phyloP scores from a whole-genome alignment of 2,888 invertebrate species.

The Thera obeliscata region DNA sequence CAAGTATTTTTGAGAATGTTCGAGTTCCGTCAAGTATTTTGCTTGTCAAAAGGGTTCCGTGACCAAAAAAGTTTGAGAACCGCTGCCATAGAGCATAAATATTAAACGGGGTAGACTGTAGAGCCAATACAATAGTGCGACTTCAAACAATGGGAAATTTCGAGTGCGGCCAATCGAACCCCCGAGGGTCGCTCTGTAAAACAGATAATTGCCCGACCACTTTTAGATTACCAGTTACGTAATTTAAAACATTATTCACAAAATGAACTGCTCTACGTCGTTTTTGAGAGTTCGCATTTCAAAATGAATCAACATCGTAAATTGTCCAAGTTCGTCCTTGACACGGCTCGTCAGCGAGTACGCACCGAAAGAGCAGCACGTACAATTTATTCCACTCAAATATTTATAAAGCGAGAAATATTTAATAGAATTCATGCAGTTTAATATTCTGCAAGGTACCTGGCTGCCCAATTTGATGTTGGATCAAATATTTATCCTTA shows the following conservation, averaged over 20 bases:
- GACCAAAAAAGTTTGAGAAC: no score
- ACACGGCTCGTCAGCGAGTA: slow-evolving; percentile 23
- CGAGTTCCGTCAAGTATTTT: no score
- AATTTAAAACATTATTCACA: slow-evolving; percentile 36
- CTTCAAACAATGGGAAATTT: slow-evolving; percentile 39
- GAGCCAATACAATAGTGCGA: slow-evolving; percentile 41
- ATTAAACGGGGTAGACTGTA: slow-evolving; percentile 46
- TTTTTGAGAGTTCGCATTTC: slow-evolving; percentile 7
- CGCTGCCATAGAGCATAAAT: slow-evolving; percentile 48
- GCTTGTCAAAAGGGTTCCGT: no score
- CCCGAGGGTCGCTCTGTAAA: slow-evolving; percentile 47
- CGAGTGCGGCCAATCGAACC: slow-evolving; percentile 39
- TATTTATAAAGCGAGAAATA: slow-evolving; percentile 33
- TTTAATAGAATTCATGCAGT: slow-evolving; percentile 30
- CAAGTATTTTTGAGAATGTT: no score
- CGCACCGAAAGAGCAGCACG: slow-evolving; percentile 26
- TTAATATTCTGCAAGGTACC: slow-evolving; percentile 27
- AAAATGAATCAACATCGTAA: slow-evolving; percentile 24
- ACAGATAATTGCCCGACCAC: slow-evolving; percentile 62
- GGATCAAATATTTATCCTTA: slow-evolving; percentile 33
- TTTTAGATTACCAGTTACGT: slow-evolving; percentile 56
- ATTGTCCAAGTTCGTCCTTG: slow-evolving; percentile 15
- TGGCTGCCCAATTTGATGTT: slow-evolving; percentile 24
- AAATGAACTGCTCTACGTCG: background rate
- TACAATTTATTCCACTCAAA: slow-evolving; percentile 33